These are phyloP conservation scores for Hemistola chrysoprasaria DNA, from an alignment of 2,888 invertebrate species.

Conservation along the genomic window DNA sequence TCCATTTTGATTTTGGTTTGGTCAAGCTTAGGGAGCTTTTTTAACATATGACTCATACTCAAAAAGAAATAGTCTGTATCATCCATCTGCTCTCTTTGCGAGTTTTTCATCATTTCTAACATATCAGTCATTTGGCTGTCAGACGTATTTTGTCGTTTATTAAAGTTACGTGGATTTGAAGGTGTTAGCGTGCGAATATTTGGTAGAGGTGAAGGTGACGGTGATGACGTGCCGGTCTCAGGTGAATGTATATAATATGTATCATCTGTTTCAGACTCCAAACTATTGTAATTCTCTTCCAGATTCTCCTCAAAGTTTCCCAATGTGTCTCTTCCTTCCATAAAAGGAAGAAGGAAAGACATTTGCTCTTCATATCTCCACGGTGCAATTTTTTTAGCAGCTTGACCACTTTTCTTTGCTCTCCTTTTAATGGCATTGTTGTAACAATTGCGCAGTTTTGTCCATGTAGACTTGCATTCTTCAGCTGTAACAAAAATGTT, in stretches of 20 bases:
- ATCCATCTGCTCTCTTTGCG: conserved; percentile 25
- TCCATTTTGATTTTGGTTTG: conserved; percentile 36
- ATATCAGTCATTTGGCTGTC: conserved; percentile 25
- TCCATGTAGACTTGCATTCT: conserved; percentile 26
- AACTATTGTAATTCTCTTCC: not conserved
- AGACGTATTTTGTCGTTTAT: conserved; percentile 26
- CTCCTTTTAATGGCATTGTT: conserved; percentile 26
- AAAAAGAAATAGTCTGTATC: conserved; percentile 33
- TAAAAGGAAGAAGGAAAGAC: conserved; percentile 26
- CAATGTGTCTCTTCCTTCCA: conserved; percentile 18
- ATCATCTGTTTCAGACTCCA: not conserved
- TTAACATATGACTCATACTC: conserved; percentile 37
- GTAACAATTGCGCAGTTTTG: conserved; percentile 28
- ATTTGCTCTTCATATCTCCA: conserved; percentile 35
- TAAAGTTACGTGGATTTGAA: not conserved
- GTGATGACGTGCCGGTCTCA: too few species aligned
- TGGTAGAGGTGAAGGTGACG: too few species aligned
- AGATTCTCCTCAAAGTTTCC: conserved; percentile 10
- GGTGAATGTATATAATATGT: too few species aligned
- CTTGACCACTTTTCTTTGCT: conserved; percentile 25
- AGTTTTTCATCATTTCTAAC: conserved; percentile 20
- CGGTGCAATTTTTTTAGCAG: conserved; percentile 14
- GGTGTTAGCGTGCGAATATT: too few species aligned
- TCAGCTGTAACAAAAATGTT: conserved; percentile 25
- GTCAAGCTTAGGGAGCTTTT: conserved; percentile 30